These are phyloP conservation scores for Euphydryas editha DNA, from an alignment of 2,888 invertebrate species.

Conservation along the genomic window DNA sequence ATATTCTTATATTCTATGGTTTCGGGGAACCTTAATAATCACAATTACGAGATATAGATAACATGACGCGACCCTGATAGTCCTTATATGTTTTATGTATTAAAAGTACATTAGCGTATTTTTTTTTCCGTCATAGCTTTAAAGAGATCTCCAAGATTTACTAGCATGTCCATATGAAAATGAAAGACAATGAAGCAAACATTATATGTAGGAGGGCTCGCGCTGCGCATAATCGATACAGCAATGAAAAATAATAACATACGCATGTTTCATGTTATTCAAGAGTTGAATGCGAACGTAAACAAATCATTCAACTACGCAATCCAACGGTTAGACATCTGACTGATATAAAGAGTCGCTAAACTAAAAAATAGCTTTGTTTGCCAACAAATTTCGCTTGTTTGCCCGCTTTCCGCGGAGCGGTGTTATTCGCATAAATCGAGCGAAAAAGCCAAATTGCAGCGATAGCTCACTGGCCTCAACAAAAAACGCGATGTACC, in stretches of 20 bases:
- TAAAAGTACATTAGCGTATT: background rate
- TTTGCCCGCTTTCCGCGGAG: constrained; percentile 75
- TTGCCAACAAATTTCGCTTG: constrained; percentile 75
- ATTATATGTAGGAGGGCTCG: constrained; percentile 27
- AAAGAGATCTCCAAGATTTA: constrained; percentile 21
- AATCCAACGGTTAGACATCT: constrained; percentile 62
- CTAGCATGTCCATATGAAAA: constrained; percentile 26
- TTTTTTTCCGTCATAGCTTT: background rate
- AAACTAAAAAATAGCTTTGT: constrained; percentile 69
- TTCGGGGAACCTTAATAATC: too few relatives aligned
- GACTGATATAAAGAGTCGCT: constrained; percentile 71
- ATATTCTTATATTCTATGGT: too few relatives aligned
- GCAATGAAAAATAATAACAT: constrained; percentile 43
- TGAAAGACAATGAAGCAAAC: constrained; percentile 36
- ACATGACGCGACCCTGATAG: too few relatives aligned
- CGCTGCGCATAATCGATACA: constrained; percentile 40
- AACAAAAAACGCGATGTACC: constrained; percentile 75
- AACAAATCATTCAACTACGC: constrained; percentile 57
- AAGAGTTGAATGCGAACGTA: constrained; percentile 45
- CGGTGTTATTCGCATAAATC: constrained; percentile 79
- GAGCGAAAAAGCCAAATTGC: constrained; percentile 79
- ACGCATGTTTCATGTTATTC: constrained; percentile 46
- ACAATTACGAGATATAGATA: too few relatives aligned
- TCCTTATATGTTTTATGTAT: background rate
- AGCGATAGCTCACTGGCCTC: constrained; percentile 71